Percentiles rank a stretch among this genome's conserved stretches.
These are phyloP conservation scores for Pemphigus obesinymphae DNA, from an alignment of 1,140 invertebrate genomes.

Conservation along the genomic window DNA sequence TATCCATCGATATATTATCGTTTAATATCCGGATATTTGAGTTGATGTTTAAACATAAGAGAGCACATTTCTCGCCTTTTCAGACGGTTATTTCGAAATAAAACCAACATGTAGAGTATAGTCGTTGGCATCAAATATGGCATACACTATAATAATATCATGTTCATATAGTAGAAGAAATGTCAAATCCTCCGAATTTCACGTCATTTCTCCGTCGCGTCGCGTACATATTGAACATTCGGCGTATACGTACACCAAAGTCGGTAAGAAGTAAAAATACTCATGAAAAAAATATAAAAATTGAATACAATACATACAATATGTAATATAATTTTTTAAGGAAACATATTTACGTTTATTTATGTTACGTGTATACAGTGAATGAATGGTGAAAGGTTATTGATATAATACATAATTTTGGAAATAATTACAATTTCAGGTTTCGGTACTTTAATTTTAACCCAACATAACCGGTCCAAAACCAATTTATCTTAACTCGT, in stretches of 20 bases:
- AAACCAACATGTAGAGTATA: background rate
- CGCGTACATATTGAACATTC: background rate
- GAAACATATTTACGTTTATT: too few species aligned
- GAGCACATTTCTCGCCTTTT: background rate
- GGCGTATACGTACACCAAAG: background rate
- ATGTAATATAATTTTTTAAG: too few species aligned
- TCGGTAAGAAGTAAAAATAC: background rate
- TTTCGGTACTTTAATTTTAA: too few species aligned
- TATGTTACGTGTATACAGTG: too few species aligned
- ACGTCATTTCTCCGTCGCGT: background rate
- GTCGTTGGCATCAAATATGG: background rate
- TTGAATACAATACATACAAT: background rate
- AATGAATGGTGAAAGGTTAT: too few species aligned
- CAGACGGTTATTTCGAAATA: too few species aligned
- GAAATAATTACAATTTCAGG: too few species aligned
- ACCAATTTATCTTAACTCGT: too few species aligned
- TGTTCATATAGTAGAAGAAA: background rate
- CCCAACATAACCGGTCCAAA: too few species aligned
- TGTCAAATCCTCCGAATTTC: background rate
- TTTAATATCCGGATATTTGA: too few species aligned
- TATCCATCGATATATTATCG: too few species aligned
- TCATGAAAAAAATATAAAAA: background rate
- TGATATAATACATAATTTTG: too few species aligned
- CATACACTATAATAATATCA: background rate
- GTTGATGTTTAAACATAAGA: background rate